Evolutionary conservation across 30 jellyfish, hydroid and myxozoan species (phyloP).

Genomic region (Chironex yamaguchii): DNA sequence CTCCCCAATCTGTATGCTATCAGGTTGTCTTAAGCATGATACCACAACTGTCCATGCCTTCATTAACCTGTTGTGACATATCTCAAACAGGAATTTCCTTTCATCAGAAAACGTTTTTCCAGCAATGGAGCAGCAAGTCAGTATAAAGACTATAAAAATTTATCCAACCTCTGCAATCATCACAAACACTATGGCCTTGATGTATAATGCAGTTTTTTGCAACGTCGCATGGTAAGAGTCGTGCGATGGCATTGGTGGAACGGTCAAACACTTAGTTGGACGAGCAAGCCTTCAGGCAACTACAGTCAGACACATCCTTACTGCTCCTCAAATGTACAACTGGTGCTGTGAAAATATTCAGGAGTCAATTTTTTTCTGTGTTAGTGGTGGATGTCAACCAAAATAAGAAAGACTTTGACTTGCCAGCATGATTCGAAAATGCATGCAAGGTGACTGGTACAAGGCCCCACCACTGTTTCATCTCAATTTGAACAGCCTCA

Average conservation of each 20-base stretch:
- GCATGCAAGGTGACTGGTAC: slow-evolving; percentile 60
- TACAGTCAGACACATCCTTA: slow-evolving; percentile 12
- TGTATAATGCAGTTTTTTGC: slow-evolving; percentile 69
- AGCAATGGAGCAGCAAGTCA: slow-evolving; percentile 77
- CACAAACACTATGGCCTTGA: slow-evolving; percentile 11
- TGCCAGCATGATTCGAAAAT: slow-evolving; percentile 28
- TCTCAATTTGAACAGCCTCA: slow-evolving; percentile 6
- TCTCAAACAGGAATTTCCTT: slow-evolving; percentile 9
- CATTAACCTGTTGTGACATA: not conserved
- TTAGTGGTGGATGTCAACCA: not conserved
- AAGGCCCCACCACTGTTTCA: slow-evolving; percentile 54
- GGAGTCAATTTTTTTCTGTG: slow-evolving; percentile 5
- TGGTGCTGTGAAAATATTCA: slow-evolving; percentile 34
- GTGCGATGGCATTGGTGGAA: slow-evolving; percentile 72
- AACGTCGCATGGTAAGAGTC: slow-evolving; percentile 63
- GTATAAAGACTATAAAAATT: slow-evolving; percentile 57
- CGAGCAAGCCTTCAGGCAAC: slow-evolving; percentile 63
- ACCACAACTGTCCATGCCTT: slow-evolving; percentile 27
- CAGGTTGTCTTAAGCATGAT: slow-evolving; percentile 5
- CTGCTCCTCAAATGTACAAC: slow-evolving; percentile 11
- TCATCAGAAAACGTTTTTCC: slow-evolving; percentile 13
- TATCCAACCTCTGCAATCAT: slow-evolving; percentile 64
- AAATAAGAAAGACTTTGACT: not conserved
- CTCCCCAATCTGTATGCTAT: not conserved
- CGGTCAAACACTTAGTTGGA: slow-evolving; percentile 51